Conservation (phyloP, 2,797 vertebrate species). For the Ispidina picta region DNA sequence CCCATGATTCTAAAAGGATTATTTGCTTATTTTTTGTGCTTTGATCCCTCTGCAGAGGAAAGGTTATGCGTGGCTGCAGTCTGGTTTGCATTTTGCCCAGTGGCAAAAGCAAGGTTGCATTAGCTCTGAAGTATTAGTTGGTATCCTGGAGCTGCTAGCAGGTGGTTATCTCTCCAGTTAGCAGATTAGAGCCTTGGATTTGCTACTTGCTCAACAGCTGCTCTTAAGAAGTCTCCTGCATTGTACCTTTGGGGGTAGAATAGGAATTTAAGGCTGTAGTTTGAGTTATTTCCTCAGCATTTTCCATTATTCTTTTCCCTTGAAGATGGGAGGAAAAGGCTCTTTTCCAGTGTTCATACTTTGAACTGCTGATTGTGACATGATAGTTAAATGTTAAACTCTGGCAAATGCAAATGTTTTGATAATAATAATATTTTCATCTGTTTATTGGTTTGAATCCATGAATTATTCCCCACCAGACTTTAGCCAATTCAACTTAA, state of each 20-base stretch:
- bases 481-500: background rate
- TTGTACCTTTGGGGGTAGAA: background rate
- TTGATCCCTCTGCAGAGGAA: background rate
- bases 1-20: background rate
- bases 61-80: background rate
- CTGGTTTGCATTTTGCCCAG: constrained; percentile 31
- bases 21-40: constrained; percentile 4
- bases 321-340: background rate
- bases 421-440: no score
- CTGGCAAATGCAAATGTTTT: background rate
- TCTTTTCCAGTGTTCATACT: background rate
- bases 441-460: background rate
- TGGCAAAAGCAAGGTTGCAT: background rate
- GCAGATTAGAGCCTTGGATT: background rate
- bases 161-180: constrained; percentile 43
- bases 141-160: background rate
- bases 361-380: background rate
- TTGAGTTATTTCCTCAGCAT: background rate
- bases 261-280: background rate
- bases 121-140: background rate
- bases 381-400: background rate
- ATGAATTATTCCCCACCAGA: background rate
- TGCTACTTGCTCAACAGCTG: background rate
- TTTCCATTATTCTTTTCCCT: background rate
- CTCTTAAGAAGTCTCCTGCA: accelerated